Evolutionary conservation across 2,797 vertebrate species (phyloP), one percentile per base, ranked within the genome.

Genomic region (Tauraco hartlaubi): DNA sequence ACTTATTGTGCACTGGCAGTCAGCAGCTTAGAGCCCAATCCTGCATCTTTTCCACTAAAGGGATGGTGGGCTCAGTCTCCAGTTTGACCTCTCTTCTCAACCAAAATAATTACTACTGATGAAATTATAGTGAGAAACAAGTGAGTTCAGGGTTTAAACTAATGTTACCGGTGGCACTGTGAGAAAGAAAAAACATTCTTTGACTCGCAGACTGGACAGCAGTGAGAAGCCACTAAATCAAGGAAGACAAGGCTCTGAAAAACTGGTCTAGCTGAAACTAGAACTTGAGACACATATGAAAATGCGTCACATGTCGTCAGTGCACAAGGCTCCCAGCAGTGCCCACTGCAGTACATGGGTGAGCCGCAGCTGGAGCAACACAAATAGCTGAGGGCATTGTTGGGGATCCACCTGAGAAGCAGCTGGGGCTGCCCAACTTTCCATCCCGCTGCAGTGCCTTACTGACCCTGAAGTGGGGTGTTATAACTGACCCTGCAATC

Each of bases 1-100:
- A 15, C 29, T 85, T 31, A n/a, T 29, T 0, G 0, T 59, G 55
- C 6, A 26, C 19, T 79, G 41, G 37, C 15, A 83, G 28, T 35
- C 71, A 82, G 29, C 31, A 54, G 15, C 12, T 79, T 61, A 52
- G 33, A 83, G 16, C 15, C 41, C 37, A 61, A 0, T 48, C 20
- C n/a, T 69, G 6, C 41, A n/a, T 46, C 7, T 94, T 77, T 89
- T 80, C 56, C 23, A 18, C 19, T 83, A 66, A 80, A 63, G 39
- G n/a, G 13, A 5, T 41, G 35, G 15, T 62, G 20, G 35, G 6
- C 11, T 68, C 31, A 39, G 22, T 35, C 29, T 61, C 58, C 59
- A 11, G 6, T 46, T 35, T 74, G 28, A 77, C 77, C 77, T 69
- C 21, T 81, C 35, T 75, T 37, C 9, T 91, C 19, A 43, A 52